Percentiles rank a stretch among this genome's conserved stretches.
phyloP scores from a whole-genome alignment of 2,113 vertebrate genomes.

The Cheilinus undulatus region DNA sequence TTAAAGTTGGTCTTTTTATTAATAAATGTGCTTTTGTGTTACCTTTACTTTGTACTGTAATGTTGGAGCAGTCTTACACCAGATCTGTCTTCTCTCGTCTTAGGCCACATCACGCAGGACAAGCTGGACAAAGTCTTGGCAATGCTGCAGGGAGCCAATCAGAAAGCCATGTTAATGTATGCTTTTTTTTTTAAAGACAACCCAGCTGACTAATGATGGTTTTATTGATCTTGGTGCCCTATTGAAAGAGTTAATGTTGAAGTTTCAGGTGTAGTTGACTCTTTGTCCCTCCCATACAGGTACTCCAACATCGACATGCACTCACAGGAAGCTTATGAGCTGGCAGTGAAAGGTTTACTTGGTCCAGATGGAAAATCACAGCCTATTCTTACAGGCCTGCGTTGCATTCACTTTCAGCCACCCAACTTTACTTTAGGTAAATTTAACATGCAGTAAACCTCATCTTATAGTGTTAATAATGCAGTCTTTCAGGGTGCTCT shows the following conservation, averaged over 20 bases:
- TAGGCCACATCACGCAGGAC: conserved; percentile 92
- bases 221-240: too few species aligned
- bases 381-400: conserved; percentile 88
- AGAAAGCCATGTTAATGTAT: conserved; percentile 91
- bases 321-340: conserved; percentile 93
- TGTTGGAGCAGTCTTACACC: too few species aligned
- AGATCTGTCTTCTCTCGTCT: too few species aligned
- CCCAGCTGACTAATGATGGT: too few species aligned
- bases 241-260: too few species aligned
- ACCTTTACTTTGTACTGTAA: too few species aligned
- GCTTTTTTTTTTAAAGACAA: too few species aligned
- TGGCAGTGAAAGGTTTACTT: conserved; percentile 90
- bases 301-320: conserved; percentile 89
- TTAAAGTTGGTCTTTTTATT: too few species aligned
- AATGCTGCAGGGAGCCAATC: conserved; percentile 92
- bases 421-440: conserved; percentile 93
- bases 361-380: conserved; percentile 89
- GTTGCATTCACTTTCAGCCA: conserved; percentile 86
- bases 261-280: too few species aligned
- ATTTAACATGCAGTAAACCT: neutral
- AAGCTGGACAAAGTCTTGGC: conserved; percentile 91
- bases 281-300: conserved; percentile 70
- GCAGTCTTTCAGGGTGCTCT: neutral
- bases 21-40: too few species aligned
- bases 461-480: neutral